phyloP scores from a whole-genome alignment of 2,888 invertebrate species.

The Dione juno region DNA sequence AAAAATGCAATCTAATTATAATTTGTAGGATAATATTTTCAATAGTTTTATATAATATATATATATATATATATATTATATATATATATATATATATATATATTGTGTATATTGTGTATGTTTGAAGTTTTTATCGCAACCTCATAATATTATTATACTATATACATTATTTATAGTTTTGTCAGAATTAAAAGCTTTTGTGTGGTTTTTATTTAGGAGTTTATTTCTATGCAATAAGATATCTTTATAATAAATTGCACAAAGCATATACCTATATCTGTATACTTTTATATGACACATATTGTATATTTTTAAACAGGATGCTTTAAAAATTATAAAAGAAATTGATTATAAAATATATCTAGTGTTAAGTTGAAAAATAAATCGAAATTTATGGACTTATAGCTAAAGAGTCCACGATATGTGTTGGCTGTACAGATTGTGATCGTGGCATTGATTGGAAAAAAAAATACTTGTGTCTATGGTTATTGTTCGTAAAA shows the following conservation, averaged over 20 bases:
- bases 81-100: too few relatives aligned
- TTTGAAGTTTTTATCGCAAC: background rate
- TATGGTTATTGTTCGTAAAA: background rate
- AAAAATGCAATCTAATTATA: constrained; percentile 20
- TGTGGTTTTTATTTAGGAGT: background rate
- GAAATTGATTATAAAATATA: background rate
- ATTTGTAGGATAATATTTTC: constrained; percentile 7
- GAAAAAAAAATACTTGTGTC: background rate
- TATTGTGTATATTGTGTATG: background rate
- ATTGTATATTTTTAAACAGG: constrained; percentile 11
- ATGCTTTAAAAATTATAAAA: background rate
- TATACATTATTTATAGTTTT: background rate
- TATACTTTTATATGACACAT: constrained; percentile 16
- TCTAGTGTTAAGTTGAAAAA: background rate
- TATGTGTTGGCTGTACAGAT: constrained; percentile 8
- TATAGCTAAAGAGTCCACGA: background rate
- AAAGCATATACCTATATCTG: background rate
- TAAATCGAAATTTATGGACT: background rate
- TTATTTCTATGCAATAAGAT: background rate
- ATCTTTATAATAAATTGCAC: constrained; percentile 7
- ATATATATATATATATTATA: too few relatives aligned
- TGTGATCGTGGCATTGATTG: constrained; percentile 1
- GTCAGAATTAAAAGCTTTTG: background rate
- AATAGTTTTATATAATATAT: background rate
- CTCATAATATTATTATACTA: too few relatives aligned